A percentile compares a stretch with the other conserved stretches of the same genome.
Evolutionary conservation across 1,140 invertebrate species (phyloP).

Genomic region (Arion vulgaris): DNA sequence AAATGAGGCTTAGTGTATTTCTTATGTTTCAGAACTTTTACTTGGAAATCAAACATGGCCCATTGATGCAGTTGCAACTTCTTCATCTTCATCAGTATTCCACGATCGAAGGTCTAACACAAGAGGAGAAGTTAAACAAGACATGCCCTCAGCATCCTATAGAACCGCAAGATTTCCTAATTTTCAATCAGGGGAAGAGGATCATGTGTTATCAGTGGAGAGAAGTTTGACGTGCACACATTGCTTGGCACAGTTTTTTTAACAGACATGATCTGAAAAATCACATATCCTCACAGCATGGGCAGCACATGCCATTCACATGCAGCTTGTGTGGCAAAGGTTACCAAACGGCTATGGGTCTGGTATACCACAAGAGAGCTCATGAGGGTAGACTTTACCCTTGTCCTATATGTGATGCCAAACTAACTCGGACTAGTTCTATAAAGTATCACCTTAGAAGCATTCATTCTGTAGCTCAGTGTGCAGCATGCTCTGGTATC

Average conservation of each 20-base stretch:
- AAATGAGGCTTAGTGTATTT: not conserved
- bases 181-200: not conserved
- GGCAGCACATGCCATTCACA: not conserved
- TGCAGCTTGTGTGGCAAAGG: constrained; percentile 27
- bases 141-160: not conserved
- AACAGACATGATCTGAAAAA: not conserved
- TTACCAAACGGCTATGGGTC: not conserved
- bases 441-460: not conserved
- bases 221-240: not conserved
- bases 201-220: not conserved
- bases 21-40: constrained; percentile 10
- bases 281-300: constrained; percentile 12
- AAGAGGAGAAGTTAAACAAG: not conserved
- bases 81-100: not conserved
- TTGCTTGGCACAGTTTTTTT: not conserved
- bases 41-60: constrained; percentile 1
- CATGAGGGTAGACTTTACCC: constrained; percentile 7
- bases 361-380: constrained; percentile 11
- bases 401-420: constrained; percentile 5
- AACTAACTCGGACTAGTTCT: not conserved
- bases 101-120: not conserved
- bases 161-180: not conserved
- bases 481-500: not conserved
- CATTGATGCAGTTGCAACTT: constrained; percentile 1
- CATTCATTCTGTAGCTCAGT: not conserved